phyloP scores from a whole-genome alignment of 2,113 vertebrate species.

The Irena cyanogastra region DNA sequence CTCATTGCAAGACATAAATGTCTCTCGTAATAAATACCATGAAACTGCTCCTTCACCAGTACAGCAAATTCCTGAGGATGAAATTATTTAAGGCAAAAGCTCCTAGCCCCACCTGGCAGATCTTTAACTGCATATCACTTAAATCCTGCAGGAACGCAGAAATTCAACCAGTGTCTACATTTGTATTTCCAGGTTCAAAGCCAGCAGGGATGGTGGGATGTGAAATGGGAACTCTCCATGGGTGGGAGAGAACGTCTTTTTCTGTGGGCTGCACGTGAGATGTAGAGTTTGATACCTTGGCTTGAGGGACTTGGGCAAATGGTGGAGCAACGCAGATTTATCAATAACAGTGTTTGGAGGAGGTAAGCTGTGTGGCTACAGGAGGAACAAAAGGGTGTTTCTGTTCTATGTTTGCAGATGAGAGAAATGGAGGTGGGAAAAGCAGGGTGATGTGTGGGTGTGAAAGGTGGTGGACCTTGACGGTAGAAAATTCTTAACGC shows the following conservation, averaged over 20 bases:
- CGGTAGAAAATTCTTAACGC: fast-evolving
- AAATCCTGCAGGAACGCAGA: neutral
- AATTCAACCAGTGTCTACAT: neutral
- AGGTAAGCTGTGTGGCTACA: neutral
- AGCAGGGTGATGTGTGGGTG: neutral
- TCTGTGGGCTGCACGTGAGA: neutral
- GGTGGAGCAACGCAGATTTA: fast-evolving
- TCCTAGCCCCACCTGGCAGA: neutral
- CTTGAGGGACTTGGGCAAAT: neutral
- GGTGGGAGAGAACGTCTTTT: neutral
- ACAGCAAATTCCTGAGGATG: neutral
- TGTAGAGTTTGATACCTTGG: neutral
- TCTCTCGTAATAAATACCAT: neutral
- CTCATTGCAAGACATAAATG: neutral
- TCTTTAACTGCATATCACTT: neutral
- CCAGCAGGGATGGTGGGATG: neutral
- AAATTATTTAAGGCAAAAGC: neutral
- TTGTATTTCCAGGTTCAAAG: neutral
- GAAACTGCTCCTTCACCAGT: neutral
- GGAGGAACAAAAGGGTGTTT: neutral
- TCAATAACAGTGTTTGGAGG: fast-evolving
- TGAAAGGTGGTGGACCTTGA: neutral
- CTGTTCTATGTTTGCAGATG: neutral
- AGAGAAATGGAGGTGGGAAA: neutral
- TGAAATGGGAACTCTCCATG: neutral